phyloP scores from a whole-genome alignment of 2,888 invertebrate genomes.

The Archips xylosteana region DNA sequence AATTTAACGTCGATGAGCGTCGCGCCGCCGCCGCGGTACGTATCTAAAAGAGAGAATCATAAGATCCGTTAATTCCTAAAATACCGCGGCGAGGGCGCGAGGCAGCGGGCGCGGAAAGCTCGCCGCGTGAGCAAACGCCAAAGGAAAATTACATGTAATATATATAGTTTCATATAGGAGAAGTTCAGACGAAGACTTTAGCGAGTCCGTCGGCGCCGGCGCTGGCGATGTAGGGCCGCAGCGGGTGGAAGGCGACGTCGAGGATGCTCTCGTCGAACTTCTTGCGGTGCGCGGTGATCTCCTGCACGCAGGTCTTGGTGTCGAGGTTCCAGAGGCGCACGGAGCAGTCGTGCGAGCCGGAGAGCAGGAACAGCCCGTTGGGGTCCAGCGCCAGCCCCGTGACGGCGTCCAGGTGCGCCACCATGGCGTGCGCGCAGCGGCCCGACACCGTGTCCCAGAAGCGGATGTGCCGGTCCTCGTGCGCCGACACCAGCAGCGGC shows the following conservation, averaged over 20 bases:
- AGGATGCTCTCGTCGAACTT: conserved; percentile 99
- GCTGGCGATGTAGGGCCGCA: conserved; percentile 99
- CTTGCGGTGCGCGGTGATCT: conserved; percentile 99
- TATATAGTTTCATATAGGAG: conserved; percentile 53
- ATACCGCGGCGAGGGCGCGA: conserved; percentile 4
- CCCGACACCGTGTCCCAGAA: conserved; percentile 99
- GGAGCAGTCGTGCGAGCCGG: conserved; percentile 99
- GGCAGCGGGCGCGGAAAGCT: conserved; percentile 6
- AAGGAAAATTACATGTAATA: conserved; percentile 65
- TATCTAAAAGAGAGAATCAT: conserved; percentile 7
- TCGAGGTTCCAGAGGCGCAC: conserved; percentile 99
- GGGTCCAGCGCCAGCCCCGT: conserved; percentile 99
- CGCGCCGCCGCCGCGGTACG: conserved; percentile 10
- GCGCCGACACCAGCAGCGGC: conserved; percentile 97
- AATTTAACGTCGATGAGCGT: conserved; percentile 8
- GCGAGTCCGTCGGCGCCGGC: conserved; percentile 99
- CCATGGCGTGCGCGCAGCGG: conserved; percentile 98
- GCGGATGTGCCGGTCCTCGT: conserved; percentile 99
- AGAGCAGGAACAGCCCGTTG: conserved; percentile 98
- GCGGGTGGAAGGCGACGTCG: conserved; percentile 99
- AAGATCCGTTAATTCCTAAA: conserved; percentile 17
- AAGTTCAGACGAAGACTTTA: conserved; percentile 96
- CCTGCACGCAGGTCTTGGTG: conserved; percentile 99
- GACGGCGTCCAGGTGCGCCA: conserved; percentile 99
- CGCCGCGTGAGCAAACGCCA: conserved; percentile 44